Evolutionary conservation across 2,113 vertebrate genomes (phyloP), one percentile per base, ranked within the genome.

Genomic region (Panthera leo): DNA sequence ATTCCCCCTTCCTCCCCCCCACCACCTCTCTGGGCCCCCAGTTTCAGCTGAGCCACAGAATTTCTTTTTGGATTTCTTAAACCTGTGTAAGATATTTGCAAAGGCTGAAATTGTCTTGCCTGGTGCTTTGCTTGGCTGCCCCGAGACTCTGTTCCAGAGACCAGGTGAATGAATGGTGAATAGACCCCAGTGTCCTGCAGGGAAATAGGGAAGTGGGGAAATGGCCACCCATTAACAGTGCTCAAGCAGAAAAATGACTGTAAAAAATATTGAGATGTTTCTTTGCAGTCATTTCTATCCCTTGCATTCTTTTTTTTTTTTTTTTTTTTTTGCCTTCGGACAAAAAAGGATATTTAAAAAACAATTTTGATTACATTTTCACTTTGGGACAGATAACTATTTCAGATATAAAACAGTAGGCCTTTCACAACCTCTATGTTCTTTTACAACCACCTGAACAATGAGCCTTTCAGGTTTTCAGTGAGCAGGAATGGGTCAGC

Each of bases 81-180:
- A 86, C 58, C n/a, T 79, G 5, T 4, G 6, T 34, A 21, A 95
- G 85, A 19, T 92, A 34, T 91, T 91, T 94, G 80, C 45, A 63
- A 48, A 75, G 67, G 79, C 90, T 80, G 51, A 53, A 42, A 23
- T 21, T 85, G 73, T 65, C 53, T 89, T 14, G 51, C 58, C 58
- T 55, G 76, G 25, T 84, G 78, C 73, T 95, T 91, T 93, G 1
- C 23, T 96, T 95, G 95, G 89, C 96, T 85, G 79, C 79, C 78
- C 80, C 71, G 39, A 71, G 68, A 89, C 73, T 63, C 48, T 13
- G 7, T 78, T 71, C 58, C 83, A 79, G 85, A 91, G 78, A 51
- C 80, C 88, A 96, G 95, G 91, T 89, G 61, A 76, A 96, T 89
- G 82, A 96, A 95, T 93, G 92, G 88, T 97, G 95, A 97, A 97